Percentiles rank a stretch among this genome's conserved stretches.
Evolutionary conservation across 2,888 invertebrate genomes (phyloP).

Genomic region (Drosophila hamatofila): DNA sequence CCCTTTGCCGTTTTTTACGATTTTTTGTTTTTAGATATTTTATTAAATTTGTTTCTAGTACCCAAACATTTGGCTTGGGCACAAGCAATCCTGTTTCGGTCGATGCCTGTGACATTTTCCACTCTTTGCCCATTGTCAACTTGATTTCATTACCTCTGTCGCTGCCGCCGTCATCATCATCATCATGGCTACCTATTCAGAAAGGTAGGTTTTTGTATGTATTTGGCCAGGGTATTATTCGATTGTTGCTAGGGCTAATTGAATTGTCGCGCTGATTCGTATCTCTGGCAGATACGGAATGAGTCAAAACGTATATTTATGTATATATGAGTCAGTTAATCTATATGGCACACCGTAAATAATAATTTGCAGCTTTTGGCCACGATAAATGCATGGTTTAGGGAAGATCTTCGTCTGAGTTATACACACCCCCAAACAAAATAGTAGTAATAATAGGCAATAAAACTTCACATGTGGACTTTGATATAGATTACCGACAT

Average conservation of each 20-base stretch:
- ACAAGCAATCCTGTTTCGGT: constrained; percentile 40
- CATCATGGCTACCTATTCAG: constrained; percentile 62
- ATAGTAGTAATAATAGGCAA: constrained; percentile 50
- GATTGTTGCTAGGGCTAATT: constrained; percentile 72
- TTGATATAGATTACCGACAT: constrained; percentile 18
- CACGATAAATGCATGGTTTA: constrained; percentile 26
- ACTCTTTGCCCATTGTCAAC: constrained; percentile 64
- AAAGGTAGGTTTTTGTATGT: constrained; percentile 20
- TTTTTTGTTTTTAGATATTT: constrained; percentile 64
- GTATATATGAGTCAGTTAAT: constrained; percentile 44
- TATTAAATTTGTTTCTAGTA: constrained; percentile 78
- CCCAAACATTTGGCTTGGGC: constrained; percentile 52
- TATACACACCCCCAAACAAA: constrained; percentile 53
- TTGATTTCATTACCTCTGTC: constrained; percentile 65
- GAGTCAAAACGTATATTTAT: constrained; percentile 25
- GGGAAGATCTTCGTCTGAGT: background rate
- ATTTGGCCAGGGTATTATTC: constrained; percentile 14
- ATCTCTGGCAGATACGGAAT: constrained; percentile 59
- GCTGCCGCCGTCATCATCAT: constrained; percentile 45
- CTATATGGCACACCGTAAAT: constrained; percentile 68
- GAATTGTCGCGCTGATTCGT: constrained; percentile 67
- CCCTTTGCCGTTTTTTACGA: constrained; percentile 55
- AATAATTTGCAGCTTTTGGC: constrained; percentile 64
- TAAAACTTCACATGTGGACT: constrained; percentile 47
- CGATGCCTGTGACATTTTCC: constrained; percentile 69